Conservation (phyloP, 2,113 vertebrate species). For the Hippocampus mohnikei region DNA sequence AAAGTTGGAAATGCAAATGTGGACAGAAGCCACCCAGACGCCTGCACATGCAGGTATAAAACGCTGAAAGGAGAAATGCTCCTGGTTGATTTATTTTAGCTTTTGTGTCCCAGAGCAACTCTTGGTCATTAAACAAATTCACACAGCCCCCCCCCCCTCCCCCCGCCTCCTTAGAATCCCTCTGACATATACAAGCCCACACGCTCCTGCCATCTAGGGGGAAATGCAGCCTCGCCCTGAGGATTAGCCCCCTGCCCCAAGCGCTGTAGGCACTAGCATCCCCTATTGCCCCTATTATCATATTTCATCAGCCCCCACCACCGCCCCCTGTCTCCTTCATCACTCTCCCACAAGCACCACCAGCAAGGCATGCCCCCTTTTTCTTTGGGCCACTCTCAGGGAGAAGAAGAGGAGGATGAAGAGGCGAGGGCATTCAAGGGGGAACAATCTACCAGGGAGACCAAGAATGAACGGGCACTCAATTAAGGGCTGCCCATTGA, state of each 20-base stretch:
- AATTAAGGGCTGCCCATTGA: conserved; percentile 94
- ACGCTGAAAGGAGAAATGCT: not conserved
- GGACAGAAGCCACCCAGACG: not conserved
- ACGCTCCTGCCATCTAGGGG: conserved; percentile 34
- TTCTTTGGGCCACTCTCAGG: conserved; percentile 73
- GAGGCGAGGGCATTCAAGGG: conserved; percentile 71
- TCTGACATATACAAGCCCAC: conserved; percentile 10
- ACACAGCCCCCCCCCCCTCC: not conserved
- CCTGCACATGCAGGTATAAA: not conserved
- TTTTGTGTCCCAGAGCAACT: not conserved
- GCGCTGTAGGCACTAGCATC: conserved; percentile 41
- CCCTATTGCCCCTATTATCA: conserved; percentile 69
- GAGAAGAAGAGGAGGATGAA: conserved; percentile 77
- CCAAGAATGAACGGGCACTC: conserved; percentile 86
- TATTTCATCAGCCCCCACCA: conserved; percentile 66
- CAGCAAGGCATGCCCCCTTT: conserved; percentile 77
- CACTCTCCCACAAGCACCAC: conserved; percentile 73
- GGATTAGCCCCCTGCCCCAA: conserved; percentile 63
- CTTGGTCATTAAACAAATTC: not conserved
- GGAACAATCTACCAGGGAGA: conserved; percentile 79
- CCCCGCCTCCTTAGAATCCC: not conserved
- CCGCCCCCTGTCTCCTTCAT: conserved; percentile 27
- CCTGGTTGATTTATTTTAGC: not conserved
- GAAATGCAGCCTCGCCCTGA: conserved; percentile 41
- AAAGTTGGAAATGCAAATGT: not conserved